Evolutionary conservation across 2,113 vertebrate species (phyloP).

Genomic region (Pelobates fuscus): DNA sequence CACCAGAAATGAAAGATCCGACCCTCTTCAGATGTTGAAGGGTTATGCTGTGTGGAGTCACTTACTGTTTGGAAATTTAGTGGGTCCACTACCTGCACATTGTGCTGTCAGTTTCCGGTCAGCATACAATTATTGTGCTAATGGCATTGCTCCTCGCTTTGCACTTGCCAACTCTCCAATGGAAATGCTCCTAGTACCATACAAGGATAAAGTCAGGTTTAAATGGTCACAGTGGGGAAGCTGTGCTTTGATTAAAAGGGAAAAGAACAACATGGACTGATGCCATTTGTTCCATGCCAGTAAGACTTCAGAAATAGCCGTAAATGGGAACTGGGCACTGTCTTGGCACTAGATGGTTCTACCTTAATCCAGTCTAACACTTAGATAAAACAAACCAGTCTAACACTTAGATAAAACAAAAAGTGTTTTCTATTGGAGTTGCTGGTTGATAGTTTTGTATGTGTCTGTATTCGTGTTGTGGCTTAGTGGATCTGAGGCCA

Average conservation of each 20-base stretch:
- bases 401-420: too few species aligned
- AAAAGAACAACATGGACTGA: conserved; percentile 12
- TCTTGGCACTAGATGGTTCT: not conserved
- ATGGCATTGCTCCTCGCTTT: not conserved
- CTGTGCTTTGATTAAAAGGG: not conserved
- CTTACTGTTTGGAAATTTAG: too few species aligned
- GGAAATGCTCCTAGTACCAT: not conserved
- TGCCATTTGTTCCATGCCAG: conserved; percentile 8
- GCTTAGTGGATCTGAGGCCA: too few species aligned
- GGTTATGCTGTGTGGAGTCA: too few species aligned
- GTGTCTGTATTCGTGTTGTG: too few species aligned
- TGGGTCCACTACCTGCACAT: not conserved
- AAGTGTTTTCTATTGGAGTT: too few species aligned
- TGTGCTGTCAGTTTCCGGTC: not conserved
- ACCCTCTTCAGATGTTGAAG: too few species aligned
- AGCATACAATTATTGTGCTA: not conserved
- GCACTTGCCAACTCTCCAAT: not conserved
- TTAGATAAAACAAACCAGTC: not conserved
- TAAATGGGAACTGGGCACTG: not conserved
- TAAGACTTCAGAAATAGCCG: not conserved
- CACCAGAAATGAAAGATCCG: too few species aligned
- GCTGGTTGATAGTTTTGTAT: too few species aligned
- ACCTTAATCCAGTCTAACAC: not conserved
- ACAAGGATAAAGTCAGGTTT: not conserved
- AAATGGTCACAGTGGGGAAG: conserved; percentile 21